These are phyloP conservation scores for Jordanella pulchra DNA, from an alignment of 2,797 vertebrate species.

Conservation along the genomic window DNA sequence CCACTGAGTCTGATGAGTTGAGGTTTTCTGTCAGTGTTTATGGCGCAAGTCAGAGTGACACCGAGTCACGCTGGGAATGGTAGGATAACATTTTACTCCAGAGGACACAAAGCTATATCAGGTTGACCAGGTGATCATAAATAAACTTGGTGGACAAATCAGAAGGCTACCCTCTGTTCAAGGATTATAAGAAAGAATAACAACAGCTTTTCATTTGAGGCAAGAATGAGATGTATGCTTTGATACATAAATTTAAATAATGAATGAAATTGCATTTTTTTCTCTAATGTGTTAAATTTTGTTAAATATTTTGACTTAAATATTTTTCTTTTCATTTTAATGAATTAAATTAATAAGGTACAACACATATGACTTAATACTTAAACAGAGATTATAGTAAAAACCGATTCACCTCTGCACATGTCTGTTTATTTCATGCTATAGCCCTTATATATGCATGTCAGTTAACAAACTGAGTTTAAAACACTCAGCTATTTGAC, in stretches of 20 bases:
- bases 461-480: constrained; percentile 33
- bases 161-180: background rate
- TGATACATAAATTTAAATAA: background rate
- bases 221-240: background rate
- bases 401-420: background rate
- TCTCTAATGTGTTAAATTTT: background rate
- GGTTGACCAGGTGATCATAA: background rate
- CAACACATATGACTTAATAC: background rate
- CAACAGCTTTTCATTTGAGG: background rate
- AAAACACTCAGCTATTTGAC: constrained; percentile 31
- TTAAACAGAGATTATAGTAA: background rate
- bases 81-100: constrained; percentile 46
- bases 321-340: too few relatives aligned
- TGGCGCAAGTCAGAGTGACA: constrained; percentile 66
- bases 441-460: background rate
- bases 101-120: constrained; percentile 17
- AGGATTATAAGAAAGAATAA: background rate
- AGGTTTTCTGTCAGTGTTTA: constrained; percentile 69
- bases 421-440: background rate
- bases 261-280: background rate
- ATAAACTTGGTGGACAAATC: background rate
- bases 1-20: constrained; percentile 68
- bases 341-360: background rate
- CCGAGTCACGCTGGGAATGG: constrained; percentile 62
- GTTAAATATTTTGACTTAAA: too few relatives aligned